These are phyloP conservation scores for Sylvia borin DNA, from an alignment of 2,797 vertebrate species.

Conservation along the genomic window DNA sequence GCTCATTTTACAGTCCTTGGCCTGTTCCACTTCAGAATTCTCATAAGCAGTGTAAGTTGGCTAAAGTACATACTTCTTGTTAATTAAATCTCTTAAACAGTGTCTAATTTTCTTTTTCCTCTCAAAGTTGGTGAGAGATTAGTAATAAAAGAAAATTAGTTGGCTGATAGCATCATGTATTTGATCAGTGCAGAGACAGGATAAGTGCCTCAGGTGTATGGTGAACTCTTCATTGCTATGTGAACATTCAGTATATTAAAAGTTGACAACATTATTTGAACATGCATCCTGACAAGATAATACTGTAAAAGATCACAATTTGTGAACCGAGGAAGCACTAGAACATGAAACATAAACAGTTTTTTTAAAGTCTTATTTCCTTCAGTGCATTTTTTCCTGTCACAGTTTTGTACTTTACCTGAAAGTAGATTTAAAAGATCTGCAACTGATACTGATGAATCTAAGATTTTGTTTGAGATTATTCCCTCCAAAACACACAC, in stretches of 20 bases:
- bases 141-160: conserved; percentile 37
- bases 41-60: neutral
- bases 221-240: neutral
- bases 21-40: neutral
- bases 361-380: neutral
- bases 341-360: neutral
- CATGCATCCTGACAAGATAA: neutral
- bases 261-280: neutral
- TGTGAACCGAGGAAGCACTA: neutral
- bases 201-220: neutral
- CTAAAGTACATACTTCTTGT: neutral
- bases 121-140: conserved; percentile 34
- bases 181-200: neutral
- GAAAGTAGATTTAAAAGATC: neutral
- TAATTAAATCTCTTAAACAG: conserved; percentile 33
- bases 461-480: neutral
- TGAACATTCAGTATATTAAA: neutral
- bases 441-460: neutral
- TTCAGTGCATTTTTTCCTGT: neutral
- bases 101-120: neutral
- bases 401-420: neutral
- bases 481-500: neutral
- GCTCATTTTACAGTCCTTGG: neutral
- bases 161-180: conserved; percentile 3
- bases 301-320: neutral